Evolutionary conservation across 2,113 vertebrate genomes (phyloP).

Genomic region (Opisthocomus hoazin): DNA sequence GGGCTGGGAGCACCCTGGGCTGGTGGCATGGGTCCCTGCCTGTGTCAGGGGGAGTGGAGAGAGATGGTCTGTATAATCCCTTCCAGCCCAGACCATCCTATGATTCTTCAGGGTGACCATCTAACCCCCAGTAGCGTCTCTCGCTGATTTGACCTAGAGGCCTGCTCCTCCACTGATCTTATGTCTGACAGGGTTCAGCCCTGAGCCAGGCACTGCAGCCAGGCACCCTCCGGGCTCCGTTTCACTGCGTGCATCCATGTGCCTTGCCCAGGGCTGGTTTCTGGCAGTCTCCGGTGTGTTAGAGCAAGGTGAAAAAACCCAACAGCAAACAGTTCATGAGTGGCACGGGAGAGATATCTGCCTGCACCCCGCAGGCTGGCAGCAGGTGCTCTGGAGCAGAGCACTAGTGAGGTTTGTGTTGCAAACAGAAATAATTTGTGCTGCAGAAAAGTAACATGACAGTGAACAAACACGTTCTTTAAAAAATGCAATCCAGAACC

Average conservation of each 20-base stretch:
- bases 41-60: too few species aligned
- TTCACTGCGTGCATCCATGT: rapidly evolving
- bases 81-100: too few species aligned
- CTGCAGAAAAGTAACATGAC: not conserved
- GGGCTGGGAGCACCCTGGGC: too few species aligned
- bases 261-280: not conserved
- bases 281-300: not conserved
- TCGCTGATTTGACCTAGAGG: not conserved
- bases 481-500: not conserved
- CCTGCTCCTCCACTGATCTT: not conserved
- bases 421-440: not conserved
- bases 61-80: too few species aligned
- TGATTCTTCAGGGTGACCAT: not conserved
- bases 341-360: not conserved
- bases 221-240: not conserved
- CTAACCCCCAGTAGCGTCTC: not conserved
- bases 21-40: too few species aligned
- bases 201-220: not conserved
- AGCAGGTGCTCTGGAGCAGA: not conserved
- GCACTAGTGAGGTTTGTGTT: not conserved
- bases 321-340: not conserved
- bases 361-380: not conserved
- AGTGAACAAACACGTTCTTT: not conserved
- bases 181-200: not conserved
- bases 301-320: not conserved